These are phyloP conservation scores for Ligdia adustata DNA, from an alignment of 2,888 invertebrate species.

Conservation along the genomic window DNA sequence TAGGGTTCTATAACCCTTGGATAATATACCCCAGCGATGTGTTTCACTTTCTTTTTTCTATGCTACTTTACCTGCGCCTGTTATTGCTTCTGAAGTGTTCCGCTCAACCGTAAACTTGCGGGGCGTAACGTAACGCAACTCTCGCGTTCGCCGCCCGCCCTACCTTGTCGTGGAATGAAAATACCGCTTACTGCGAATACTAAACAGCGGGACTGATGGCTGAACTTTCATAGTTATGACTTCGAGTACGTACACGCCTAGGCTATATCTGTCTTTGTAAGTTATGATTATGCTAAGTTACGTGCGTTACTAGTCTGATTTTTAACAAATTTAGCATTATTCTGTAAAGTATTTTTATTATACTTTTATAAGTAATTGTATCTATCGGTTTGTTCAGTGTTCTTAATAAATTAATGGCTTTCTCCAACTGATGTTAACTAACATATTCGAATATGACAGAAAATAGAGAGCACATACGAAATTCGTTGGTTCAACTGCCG, in stretches of 20 bases:
- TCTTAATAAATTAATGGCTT: no score
- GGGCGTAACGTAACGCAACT: constrained; percentile 19
- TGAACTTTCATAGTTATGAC: constrained; percentile 5
- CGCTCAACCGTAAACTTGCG: constrained; percentile 43
- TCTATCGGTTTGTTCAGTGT: no score
- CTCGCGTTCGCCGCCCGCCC: constrained; percentile 19
- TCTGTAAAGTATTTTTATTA: no score
- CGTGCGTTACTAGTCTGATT: no score
- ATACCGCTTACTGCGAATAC: constrained; percentile 12
- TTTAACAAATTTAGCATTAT: no score
- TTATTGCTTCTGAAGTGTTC: constrained; percentile 43
- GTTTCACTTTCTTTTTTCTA: constrained; percentile 13
- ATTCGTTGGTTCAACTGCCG: no score
- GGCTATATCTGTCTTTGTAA: no score
- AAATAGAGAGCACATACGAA: no score
- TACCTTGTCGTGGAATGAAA: constrained; percentile 7
- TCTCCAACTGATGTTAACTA: no score
- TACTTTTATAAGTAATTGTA: no score
- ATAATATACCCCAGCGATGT: constrained; percentile 2
- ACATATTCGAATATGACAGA: no score
- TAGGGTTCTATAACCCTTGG: not conserved
- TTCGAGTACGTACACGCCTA: not conserved
- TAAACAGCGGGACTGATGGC: constrained; percentile 3
- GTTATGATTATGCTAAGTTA: no score
- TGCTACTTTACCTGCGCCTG: constrained; percentile 22